Percentiles rank a stretch among this genome's conserved stretches.
Conservation (phyloP, 2,888 invertebrate species). For the Villa cingulata region DNA sequence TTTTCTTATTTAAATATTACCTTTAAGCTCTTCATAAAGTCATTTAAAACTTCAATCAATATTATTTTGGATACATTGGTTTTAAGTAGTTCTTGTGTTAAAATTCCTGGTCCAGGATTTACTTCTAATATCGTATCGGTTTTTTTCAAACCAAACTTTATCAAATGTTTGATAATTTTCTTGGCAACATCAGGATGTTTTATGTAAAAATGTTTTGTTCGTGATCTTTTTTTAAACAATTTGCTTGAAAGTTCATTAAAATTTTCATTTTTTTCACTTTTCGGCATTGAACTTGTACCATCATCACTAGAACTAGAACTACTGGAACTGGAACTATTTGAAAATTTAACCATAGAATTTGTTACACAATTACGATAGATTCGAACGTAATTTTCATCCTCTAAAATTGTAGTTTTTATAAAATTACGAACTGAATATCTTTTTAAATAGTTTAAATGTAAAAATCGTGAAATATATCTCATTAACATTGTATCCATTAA, state of each 20-base stretch:
- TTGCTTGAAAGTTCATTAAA: constrained; percentile 23
- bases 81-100: constrained; percentile 46
- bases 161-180: constrained; percentile 21
- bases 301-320: too few species aligned
- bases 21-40: constrained; percentile 38
- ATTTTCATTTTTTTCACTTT: constrained; percentile 3
- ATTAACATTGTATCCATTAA: too few species aligned
- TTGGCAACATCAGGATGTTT: constrained; percentile 22
- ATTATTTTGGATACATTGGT: constrained; percentile 38
- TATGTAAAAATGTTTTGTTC: constrained; percentile 24
- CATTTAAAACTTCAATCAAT: constrained; percentile 43
- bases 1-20: constrained; percentile 30
- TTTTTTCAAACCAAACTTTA: constrained; percentile 19
- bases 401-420: too few species aligned
- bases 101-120: constrained; percentile 53
- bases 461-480: too few species aligned
- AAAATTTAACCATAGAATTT: too few species aligned
- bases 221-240: constrained; percentile 24
- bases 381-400: too few species aligned
- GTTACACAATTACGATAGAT: too few species aligned
- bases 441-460: too few species aligned
- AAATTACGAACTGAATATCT: too few species aligned
- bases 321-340: too few species aligned
- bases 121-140: constrained; percentile 41
- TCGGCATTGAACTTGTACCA: too few species aligned